Percentiles rank a stretch among this genome's conserved stretches.
Evolutionary conservation across 1,140 invertebrate species (phyloP).

Genomic region (Monomorium pharaonis): DNA sequence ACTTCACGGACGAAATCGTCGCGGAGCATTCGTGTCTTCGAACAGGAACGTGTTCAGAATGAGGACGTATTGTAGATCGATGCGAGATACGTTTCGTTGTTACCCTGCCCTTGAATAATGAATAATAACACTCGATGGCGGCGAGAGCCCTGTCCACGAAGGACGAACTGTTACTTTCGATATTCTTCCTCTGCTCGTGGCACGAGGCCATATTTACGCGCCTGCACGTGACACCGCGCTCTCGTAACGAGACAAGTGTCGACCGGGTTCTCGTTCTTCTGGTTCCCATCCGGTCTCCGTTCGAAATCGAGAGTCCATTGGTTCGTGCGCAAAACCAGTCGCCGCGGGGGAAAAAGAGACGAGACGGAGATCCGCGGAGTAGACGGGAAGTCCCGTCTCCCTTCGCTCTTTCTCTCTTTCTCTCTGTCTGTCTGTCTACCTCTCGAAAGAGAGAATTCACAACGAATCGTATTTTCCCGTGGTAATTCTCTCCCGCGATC

Average conservation of each 20-base stretch:
- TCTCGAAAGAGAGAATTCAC: constrained; percentile 52
- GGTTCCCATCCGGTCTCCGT: constrained; percentile 57
- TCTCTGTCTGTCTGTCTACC: too few relatives aligned
- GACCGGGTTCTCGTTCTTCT: constrained; percentile 60
- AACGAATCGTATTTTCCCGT: constrained; percentile 71
- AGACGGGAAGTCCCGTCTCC: neutral
- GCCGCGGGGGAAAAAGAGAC: constrained; percentile 62
- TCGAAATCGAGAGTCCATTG: constrained; percentile 76
- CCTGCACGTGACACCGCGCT: constrained; percentile 65
- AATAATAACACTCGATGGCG: neutral
- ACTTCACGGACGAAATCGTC: neutral
- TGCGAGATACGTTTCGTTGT: neutral
- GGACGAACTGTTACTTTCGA: constrained; percentile 22
- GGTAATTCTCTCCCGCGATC: constrained; percentile 64
- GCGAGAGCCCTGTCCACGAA: neutral
- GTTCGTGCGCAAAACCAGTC: constrained; percentile 73
- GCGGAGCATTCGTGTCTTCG: neutral
- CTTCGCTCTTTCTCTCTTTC: constrained; percentile 54
- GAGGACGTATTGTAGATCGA: neutral
- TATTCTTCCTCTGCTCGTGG: constrained; percentile 29
- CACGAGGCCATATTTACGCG: constrained; percentile 48
- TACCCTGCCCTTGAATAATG: neutral
- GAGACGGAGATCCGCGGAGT: neutral
- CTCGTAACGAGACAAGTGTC: constrained; percentile 69
- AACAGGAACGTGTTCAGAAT: neutral